phyloP scores from a whole-genome alignment of 2,797 vertebrate species.

The Sebastiscus albofasciatus region DNA sequence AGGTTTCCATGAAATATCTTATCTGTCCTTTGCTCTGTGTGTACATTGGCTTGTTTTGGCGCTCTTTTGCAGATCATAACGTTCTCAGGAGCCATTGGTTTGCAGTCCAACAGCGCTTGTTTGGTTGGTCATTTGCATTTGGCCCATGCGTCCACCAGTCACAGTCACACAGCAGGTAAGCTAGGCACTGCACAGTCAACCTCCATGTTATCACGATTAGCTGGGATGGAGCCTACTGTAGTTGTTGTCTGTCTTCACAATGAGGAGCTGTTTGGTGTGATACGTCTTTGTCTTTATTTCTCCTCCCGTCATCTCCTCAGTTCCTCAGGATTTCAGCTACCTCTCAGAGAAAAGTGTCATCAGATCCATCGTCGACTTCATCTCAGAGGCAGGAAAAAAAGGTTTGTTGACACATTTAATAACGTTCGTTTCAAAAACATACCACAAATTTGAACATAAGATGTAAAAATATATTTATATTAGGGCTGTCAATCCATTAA shows the following conservation, averaged over 20 bases:
- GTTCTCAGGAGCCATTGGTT: slow-evolving; percentile 90
- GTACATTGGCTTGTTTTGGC: background rate
- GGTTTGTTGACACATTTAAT: slow-evolving; percentile 74
- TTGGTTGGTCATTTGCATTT: slow-evolving; percentile 91
- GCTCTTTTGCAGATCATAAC: slow-evolving; percentile 84
- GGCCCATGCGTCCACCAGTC: slow-evolving; percentile 87
- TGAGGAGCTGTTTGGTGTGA: background rate
- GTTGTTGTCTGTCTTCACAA: background rate
- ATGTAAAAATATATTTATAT: background rate
- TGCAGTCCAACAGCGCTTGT: slow-evolving; percentile 94
- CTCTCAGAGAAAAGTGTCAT: slow-evolving; percentile 92
- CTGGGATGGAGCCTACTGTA: too few relatives aligned
- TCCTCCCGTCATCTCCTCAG: slow-evolving; percentile 75
- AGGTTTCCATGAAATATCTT: background rate
- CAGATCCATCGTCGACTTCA: slow-evolving; percentile 85
- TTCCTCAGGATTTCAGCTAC: slow-evolving; percentile 94
- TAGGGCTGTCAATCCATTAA: background rate
- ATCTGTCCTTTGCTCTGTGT: too few relatives aligned
- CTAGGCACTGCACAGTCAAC: too few relatives aligned
- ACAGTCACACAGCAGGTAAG: slow-evolving; percentile 89
- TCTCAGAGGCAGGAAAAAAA: slow-evolving; percentile 90
- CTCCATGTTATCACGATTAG: background rate
- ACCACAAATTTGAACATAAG: background rate
- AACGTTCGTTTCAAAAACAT: background rate
- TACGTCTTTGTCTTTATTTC: background rate